These are phyloP conservation scores for Limnephilus rhombicus DNA, from an alignment of 2,888 invertebrate species.

Conservation along the genomic window DNA sequence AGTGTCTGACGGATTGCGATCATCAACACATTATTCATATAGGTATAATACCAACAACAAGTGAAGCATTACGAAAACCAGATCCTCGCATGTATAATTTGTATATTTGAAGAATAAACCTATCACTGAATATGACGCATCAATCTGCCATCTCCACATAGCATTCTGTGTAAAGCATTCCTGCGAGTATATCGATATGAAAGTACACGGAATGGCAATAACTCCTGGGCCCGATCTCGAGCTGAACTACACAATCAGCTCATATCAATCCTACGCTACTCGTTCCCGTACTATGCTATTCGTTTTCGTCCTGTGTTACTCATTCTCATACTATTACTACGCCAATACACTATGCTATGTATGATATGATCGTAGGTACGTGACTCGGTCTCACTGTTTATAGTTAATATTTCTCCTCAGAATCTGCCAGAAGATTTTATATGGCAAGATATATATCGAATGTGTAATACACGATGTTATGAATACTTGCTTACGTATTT, in stretches of 20 bases:
- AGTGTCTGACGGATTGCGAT: not conserved
- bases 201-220: not conserved
- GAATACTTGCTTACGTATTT: not conserved
- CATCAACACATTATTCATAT: not conserved
- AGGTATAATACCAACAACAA: not conserved
- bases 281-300: not conserved
- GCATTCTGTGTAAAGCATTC: not conserved
- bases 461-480: not conserved
- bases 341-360: not conserved
- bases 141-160: not conserved
- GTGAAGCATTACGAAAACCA: not conserved
- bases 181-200: not conserved
- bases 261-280: not conserved
- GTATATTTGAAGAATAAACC: not conserved
- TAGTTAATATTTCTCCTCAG: not conserved
- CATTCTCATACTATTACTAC: not conserved
- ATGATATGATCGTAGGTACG: not conserved
- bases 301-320: not conserved
- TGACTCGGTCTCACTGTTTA: not conserved
- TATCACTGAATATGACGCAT: not conserved
- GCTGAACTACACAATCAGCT: conserved; percentile 1
- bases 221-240: not conserved
- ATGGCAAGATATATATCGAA: not conserved
- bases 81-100: not conserved
- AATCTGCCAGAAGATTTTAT: not conserved